Percentiles rank a stretch among this genome's conserved stretches.
phyloP scores from a whole-genome alignment of 2,797 vertebrate species.

The Erethizon dorsatum region DNA sequence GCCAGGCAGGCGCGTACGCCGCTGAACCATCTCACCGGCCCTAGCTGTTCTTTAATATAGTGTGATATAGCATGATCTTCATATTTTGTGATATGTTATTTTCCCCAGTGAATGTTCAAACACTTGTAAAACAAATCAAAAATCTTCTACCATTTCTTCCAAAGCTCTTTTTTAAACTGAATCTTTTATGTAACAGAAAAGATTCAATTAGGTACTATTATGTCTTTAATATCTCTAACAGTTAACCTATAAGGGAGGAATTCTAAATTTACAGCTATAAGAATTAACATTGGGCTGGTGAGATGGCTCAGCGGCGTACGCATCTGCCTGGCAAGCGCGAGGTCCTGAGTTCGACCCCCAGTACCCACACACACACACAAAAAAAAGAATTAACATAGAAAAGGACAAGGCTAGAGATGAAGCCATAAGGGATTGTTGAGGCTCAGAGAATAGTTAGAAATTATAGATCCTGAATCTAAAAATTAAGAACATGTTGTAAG shows the following conservation, averaged over 20 bases:
- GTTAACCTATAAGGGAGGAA: slow-evolving; percentile 23
- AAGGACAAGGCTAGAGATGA: not conserved
- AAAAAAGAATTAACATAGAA: slow-evolving; percentile 45
- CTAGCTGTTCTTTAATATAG: slow-evolving; percentile 13
- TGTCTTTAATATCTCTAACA: slow-evolving; percentile 57
- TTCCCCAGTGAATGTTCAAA: slow-evolving; percentile 52
- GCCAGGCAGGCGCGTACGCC: too few relatives aligned
- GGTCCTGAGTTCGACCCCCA: too few relatives aligned
- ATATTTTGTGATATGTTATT: slow-evolving; percentile 49
- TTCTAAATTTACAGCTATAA: slow-evolving; percentile 41
- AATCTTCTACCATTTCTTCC: slow-evolving; percentile 57
- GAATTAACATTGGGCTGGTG: not conserved
- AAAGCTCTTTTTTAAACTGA: slow-evolving; percentile 22
- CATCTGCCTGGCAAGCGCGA: too few relatives aligned
- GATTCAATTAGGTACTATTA: slow-evolving; percentile 19
- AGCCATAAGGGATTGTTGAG: not conserved
- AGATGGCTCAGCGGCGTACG: too few relatives aligned
- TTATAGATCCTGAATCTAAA: not conserved
- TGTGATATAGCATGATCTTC: slow-evolving; percentile 3
- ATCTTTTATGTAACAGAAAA: not conserved
- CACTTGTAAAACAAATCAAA: slow-evolving; percentile 19
- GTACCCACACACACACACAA: too few relatives aligned
- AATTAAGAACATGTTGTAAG: slow-evolving; percentile 29
- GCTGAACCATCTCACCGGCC: too few relatives aligned
- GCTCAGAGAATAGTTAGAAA: slow-evolving; percentile 57